Percentiles rank a stretch among this genome's conserved stretches.
These are phyloP conservation scores for Plagiodera versicolora DNA, from an alignment of 2,888 invertebrate species.

Conservation along the genomic window DNA sequence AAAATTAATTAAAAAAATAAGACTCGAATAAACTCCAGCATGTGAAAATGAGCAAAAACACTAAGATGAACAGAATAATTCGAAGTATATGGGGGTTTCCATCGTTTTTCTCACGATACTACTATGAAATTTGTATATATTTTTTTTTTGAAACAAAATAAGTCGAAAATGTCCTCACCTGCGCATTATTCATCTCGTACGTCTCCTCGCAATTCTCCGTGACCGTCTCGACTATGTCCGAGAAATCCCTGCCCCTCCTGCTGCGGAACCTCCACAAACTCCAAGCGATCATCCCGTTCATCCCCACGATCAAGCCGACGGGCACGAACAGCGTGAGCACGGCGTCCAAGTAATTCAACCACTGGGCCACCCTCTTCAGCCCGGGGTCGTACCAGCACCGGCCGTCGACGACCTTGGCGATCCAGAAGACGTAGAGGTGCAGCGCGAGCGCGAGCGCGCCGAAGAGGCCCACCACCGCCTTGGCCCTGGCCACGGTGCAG, in stretches of 20 bases:
- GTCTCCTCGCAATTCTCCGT: constrained; percentile 53
- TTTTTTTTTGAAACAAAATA: too few relatives aligned
- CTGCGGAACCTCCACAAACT: constrained; percentile 57
- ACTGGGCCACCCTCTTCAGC: constrained; percentile 58
- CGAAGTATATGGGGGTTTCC: too few relatives aligned
- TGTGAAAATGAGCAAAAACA: too few relatives aligned
- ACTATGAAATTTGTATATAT: too few relatives aligned
- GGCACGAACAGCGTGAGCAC: constrained; percentile 65
- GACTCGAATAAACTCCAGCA: too few relatives aligned
- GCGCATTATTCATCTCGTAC: constrained; percentile 50
- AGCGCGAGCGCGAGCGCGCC: constrained; percentile 48
- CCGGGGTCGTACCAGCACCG: constrained; percentile 58
- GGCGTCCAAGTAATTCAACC: constrained; percentile 64
- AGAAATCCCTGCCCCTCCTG: constrained; percentile 45
- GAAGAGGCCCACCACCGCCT: constrained; percentile 54
- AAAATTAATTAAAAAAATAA: too few relatives aligned
- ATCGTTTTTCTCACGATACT: too few relatives aligned
- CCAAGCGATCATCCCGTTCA: constrained; percentile 66
- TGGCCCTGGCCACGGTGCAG: constrained; percentile 64
- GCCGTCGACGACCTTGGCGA: constrained; percentile 49
- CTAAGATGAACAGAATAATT: too few relatives aligned
- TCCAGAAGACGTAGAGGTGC: constrained; percentile 45
- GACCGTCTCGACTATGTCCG: constrained; percentile 36
- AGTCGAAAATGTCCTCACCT: too few relatives aligned
- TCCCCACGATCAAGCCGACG: constrained; percentile 61